Base-by-base conservation (phyloP, 2,113 vertebrate genomes). In the Camarhynchus parvulus region DNA sequence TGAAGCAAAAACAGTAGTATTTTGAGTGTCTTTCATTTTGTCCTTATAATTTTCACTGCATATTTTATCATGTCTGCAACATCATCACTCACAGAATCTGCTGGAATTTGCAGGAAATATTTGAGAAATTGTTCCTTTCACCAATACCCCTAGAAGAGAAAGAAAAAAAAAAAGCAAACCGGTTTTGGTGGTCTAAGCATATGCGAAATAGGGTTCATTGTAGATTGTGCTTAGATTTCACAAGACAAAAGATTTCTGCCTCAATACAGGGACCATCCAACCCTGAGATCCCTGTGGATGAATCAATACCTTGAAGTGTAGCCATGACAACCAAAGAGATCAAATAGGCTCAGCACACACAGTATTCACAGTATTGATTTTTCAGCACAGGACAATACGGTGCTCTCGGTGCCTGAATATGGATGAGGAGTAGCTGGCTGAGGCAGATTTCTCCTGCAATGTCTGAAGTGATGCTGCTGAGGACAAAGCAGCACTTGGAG, bases 261-360 rank as follows among this genome's bases (percentile, higher is more conserved):
- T 96, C 90, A 91, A 61, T 90, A 89, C 63, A 87, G 89, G 47
- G 81, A 95, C 74, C 79, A 85, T 96, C 95, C 80, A 93, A 94
- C 82, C 92, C 86, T 73, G 83, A 95, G 81, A 91, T 97, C 92
- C 93, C 93, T 91, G 67, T 75, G 81, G 89, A 94, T 83, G 92
- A 97, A 97, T 97, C 92, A 58, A 97, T 98, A 96, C 88, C 88
- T 97, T 91, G 80, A 95, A 49, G 23, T 70, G 94, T 98, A 84
- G 80, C 92, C 97, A 97, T 98, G 97, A 97, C 97, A 98, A 97
- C 97, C 76, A 77, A 14, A 92, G 72, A 97, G 93, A 94, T 91
- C 86, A 90, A 92, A 94, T 56, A 91, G 78, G 88, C 94, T 94
- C 78, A 94, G 96, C 88, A 94, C 91, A 96, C 95, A 96, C 33